Evolutionary conservation across 30 jellyfish, hydroid and myxozoan genomes (phyloP), one percentile per base, ranked within the genome.

Genomic region (Sanderia malayensis): DNA sequence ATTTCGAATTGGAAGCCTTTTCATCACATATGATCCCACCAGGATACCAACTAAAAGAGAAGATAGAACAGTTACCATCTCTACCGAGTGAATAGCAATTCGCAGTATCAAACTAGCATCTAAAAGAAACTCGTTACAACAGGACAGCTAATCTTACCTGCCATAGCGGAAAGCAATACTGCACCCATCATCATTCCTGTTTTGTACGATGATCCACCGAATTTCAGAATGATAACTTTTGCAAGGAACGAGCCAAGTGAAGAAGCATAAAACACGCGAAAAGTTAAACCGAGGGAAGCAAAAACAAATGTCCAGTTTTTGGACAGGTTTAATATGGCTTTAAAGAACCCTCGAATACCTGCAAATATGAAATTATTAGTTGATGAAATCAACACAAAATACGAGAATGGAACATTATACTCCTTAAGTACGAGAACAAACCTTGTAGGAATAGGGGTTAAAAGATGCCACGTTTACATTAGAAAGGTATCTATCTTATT

Each of bases 231-330:
- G 21, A 90, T 52, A 11, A 90, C 19, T 37, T 90, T 90, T 25
- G 96, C 90, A 63, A 90, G 62, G 69, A 90, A 90, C 0, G 98
- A 75, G 21, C 88, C 94, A 22, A 90, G 41, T 1, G 94, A 89
- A 25, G 86, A 61, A 0, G 88, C 96, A 63, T 76, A 90, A 2
- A 82, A 66, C 17, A 89, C 73, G 27, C 85, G 73, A 2, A 83
- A 73, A 9, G 98, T 84, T 53, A 83, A 31, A 3, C 82, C 98
- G 41, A 90, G 68, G 15, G 79, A 86, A 67, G 92, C 44, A 22
- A 71, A 27, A n/a, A 90, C 76, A 47, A 76, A 90, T 0, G 89
- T 74, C 46, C 55, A 46, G 62, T 90, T 90, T 31, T 58, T 49
- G 29, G 74, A 20, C 19, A 90, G 58, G 15, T 57, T 31, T 18